Conservation (phyloP, 1,140 invertebrate genomes). For the Euwallacea fornicatus region DNA sequence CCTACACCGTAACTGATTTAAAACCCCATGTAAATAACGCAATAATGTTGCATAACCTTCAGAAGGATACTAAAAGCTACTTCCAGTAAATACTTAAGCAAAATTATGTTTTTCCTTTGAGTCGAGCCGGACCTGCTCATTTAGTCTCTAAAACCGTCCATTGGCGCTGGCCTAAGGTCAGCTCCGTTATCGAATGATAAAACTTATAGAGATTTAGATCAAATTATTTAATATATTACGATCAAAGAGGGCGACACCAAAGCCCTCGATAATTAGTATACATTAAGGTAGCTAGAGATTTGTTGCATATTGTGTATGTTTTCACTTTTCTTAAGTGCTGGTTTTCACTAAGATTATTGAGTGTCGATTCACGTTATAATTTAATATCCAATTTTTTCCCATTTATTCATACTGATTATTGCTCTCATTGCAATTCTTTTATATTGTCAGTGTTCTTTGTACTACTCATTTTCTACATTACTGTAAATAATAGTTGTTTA, state of each 20-base stretch:
- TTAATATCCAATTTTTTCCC: background rate
- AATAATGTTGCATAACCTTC: no score
- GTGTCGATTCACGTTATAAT: background rate
- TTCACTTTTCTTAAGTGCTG: background rate
- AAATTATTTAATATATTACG: conserved; percentile 16
- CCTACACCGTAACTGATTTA: no score
- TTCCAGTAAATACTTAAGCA: no score
- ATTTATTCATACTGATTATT: background rate
- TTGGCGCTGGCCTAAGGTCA: background rate
- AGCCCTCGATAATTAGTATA: background rate
- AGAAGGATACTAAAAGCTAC: no score
- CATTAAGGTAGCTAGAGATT: background rate
- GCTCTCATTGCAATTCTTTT: background rate
- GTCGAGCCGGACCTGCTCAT: background rate
- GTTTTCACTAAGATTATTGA: background rate
- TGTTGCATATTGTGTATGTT: background rate
- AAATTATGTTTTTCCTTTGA: no score
- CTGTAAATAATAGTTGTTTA: conserved; percentile 15
- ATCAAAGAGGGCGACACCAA: background rate
- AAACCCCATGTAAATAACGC: no score
- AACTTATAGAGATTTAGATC: conserved; percentile 6
- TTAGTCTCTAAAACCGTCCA: conserved; percentile 17
- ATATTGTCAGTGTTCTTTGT: background rate
- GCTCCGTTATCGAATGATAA: background rate
- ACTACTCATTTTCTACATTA: background rate